phyloP scores from a whole-genome alignment of 2,113 vertebrate genomes.

The Periophthalmus modestus region DNA sequence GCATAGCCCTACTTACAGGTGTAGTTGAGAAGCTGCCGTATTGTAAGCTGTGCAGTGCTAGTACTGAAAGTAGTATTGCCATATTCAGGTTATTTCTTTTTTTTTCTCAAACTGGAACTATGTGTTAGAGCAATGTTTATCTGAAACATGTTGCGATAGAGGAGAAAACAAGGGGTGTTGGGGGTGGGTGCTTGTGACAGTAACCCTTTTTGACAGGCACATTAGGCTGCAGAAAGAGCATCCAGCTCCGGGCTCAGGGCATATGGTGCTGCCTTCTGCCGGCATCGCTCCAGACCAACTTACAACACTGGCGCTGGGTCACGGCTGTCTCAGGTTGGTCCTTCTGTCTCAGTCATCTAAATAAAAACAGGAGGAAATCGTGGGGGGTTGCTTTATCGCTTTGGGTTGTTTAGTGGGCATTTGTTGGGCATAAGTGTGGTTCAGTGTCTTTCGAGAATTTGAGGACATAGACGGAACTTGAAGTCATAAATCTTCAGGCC shows the following conservation, averaged over 20 bases:
- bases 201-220: slow-evolving; percentile 95
- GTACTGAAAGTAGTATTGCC: not conserved
- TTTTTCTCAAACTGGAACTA: slow-evolving; percentile 20
- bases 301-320: slow-evolving; percentile 81
- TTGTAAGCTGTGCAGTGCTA: not conserved
- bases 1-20: not conserved
- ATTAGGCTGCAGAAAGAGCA: slow-evolving; percentile 95
- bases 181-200: slow-evolving; percentile 74
- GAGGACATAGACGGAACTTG: slow-evolving; percentile 57
- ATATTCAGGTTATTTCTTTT: not conserved
- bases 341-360: slow-evolving; percentile 69
- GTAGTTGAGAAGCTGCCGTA: not conserved
- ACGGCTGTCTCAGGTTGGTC: slow-evolving; percentile 79
- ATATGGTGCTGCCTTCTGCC: slow-evolving; percentile 92
- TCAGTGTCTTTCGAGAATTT: slow-evolving; percentile 42
- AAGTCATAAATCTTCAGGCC: slow-evolving; percentile 48
- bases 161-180: slow-evolving; percentile 56
- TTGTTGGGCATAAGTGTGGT: slow-evolving; percentile 20
- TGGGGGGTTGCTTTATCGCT: slow-evolving; percentile 29
- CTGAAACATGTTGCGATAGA: slow-evolving; percentile 68
- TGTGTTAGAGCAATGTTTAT: slow-evolving; percentile 64
- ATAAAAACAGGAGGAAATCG: slow-evolving; percentile 70
- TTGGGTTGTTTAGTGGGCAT: slow-evolving; percentile 27
- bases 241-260: slow-evolving; percentile 86
- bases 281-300: slow-evolving; percentile 83